Conservation (phyloP, 2,888 invertebrate species). For the Tenthredo amoena region DNA sequence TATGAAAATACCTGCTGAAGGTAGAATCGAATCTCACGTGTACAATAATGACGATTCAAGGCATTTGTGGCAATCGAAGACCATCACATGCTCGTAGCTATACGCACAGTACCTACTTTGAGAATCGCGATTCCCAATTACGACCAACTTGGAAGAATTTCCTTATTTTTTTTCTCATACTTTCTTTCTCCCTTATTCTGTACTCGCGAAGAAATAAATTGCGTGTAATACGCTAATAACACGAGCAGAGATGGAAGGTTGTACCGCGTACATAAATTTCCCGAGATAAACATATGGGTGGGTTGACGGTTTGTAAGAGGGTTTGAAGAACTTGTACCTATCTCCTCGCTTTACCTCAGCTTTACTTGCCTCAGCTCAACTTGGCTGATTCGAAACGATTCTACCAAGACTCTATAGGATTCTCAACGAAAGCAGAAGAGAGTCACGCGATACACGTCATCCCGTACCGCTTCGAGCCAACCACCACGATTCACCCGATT, state of each 20-base stretch:
- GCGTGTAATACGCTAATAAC: constrained; percentile 52
- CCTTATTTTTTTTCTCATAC: not conserved
- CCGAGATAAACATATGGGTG: constrained; percentile 64
- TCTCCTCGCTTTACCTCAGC: not conserved
- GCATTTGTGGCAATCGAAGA: not conserved
- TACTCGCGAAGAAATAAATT: constrained; percentile 21
- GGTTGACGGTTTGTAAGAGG: constrained; percentile 44
- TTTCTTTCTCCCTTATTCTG: not conserved
- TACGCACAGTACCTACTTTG: constrained; percentile 1
- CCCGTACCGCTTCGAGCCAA: constrained; percentile 72
- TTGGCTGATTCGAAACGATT: constrained; percentile 31
- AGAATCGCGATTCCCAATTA: constrained; percentile 17
- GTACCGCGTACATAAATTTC: constrained; percentile 68
- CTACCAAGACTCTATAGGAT: constrained; percentile 23
- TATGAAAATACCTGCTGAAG: not conserved
- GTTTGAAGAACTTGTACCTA: constrained; percentile 34
- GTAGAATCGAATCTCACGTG: not conserved
- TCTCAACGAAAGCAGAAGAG: constrained; percentile 28
- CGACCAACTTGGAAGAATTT: not conserved
- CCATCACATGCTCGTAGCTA: not conserved
- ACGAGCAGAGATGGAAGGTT: constrained; percentile 30
- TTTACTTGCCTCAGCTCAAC: not conserved
- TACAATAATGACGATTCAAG: constrained; percentile 8
- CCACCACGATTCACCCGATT: constrained; percentile 62
- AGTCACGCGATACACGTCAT: constrained; percentile 73